A percentile compares a stretch with the other conserved stretches of the same genome.
phyloP scores from a whole-genome alignment of 2,888 invertebrate genomes.

The Caenorhabditis sp. region DNA sequence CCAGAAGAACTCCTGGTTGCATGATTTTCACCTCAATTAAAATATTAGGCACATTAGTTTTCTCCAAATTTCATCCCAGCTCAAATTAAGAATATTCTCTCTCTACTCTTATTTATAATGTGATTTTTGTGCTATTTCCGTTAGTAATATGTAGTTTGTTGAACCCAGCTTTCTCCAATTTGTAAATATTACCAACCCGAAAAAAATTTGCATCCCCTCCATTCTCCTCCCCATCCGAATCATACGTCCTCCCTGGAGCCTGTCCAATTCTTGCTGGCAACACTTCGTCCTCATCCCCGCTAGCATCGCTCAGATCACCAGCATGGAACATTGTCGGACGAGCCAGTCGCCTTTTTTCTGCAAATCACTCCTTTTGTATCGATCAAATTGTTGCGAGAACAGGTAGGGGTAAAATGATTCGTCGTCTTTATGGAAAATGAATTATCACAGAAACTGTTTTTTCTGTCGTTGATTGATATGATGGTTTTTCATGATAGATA shows the following conservation, averaged over 20 bases:
- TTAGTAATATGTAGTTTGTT: too few relatives aligned
- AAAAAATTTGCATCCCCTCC: conserved; percentile 22
- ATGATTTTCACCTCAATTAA: too few relatives aligned
- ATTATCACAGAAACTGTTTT: background rate
- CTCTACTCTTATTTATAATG: too few relatives aligned
- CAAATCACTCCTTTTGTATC: conserved; percentile 8
- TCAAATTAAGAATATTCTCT: too few relatives aligned
- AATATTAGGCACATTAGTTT: too few relatives aligned
- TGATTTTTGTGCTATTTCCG: too few relatives aligned
- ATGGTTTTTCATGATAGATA: background rate
- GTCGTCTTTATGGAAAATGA: background rate
- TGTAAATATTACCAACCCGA: conserved; percentile 1
- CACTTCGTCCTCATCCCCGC: conserved; percentile 35
- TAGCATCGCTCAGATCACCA: conserved; percentile 34
- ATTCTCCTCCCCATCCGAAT: conserved; percentile 24
- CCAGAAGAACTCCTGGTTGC: too few relatives aligned
- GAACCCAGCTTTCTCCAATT: too few relatives aligned
- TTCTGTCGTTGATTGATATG: background rate
- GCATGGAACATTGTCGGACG: conserved; percentile 36
- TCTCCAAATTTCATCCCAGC: too few relatives aligned
- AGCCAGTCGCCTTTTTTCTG: conserved; percentile 27
- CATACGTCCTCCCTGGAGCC: conserved; percentile 19
- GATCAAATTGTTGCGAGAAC: background rate
- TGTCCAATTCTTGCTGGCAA: conserved; percentile 31
- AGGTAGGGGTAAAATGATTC: background rate